A percentile compares a stretch with the other conserved stretches of the same genome.
These are phyloP conservation scores for Crioceris asparagi DNA, from an alignment of 2,888 invertebrate genomes.

Conservation along the genomic window DNA sequence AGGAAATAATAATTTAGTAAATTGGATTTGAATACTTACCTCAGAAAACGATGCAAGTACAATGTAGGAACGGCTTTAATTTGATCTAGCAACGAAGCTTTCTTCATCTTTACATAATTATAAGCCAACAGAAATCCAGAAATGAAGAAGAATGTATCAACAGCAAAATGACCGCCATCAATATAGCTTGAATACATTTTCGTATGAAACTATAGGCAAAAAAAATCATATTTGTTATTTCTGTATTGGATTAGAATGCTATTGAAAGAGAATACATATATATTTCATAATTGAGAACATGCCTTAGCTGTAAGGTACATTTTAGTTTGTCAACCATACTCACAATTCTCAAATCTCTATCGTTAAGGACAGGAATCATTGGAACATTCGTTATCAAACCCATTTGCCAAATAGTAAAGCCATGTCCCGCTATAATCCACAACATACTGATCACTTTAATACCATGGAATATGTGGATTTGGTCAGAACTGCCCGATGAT, in stretches of 20 bases:
- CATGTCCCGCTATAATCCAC: slow-evolving; percentile 30
- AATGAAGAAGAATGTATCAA: slow-evolving; percentile 55
- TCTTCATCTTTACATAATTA: slow-evolving; percentile 29
- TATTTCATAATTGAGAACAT: too few relatives aligned
- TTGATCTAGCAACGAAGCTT: slow-evolving; percentile 13
- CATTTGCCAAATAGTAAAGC: slow-evolving; percentile 14
- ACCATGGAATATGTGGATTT: slow-evolving; percentile 27
- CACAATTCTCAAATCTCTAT: too few relatives aligned
- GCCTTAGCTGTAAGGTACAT: too few relatives aligned
- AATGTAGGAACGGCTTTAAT: slow-evolving; percentile 15
- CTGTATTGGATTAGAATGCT: too few relatives aligned
- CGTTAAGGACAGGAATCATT: neutral
- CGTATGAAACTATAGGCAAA: slow-evolving; percentile 32
- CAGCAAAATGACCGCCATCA: slow-evolving; percentile 42
- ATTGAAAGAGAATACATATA: too few relatives aligned
- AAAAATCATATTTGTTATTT: too few relatives aligned
- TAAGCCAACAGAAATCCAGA: slow-evolving; percentile 50
- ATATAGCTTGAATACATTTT: slow-evolving; percentile 21
- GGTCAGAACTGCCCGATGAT: slow-evolving; percentile 20
- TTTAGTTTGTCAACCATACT: too few relatives aligned
- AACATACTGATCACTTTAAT: slow-evolving; percentile 28
- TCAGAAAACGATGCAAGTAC: slow-evolving; percentile 21
- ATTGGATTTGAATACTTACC: slow-evolving; percentile 15
- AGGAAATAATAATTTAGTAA: too few relatives aligned
- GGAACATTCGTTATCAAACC: neutral